Conservation (phyloP, 2,797 vertebrate species). For the Sebastes hubbsi region DNA sequence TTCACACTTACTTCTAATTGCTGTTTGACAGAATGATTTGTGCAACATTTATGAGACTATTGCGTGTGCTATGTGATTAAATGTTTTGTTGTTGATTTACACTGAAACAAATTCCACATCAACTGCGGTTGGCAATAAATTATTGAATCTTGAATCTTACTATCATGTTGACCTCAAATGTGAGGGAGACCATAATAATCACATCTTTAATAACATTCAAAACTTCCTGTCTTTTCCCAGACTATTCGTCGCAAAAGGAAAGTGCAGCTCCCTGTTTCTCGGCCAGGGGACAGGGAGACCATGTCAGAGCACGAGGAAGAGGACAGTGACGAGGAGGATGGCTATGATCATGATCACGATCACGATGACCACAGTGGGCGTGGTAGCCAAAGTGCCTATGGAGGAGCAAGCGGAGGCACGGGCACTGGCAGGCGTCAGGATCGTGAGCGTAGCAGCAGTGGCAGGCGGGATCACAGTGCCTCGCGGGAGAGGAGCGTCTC, state of each 20-base stretch:
- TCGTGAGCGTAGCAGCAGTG: conserved; percentile 73
- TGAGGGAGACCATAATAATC: background rate
- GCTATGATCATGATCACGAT: conserved; percentile 71
- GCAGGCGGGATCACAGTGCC: conserved; percentile 86
- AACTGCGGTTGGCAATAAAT: too few relatives aligned
- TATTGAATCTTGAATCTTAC: too few relatives aligned
- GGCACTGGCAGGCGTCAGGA: conserved; percentile 71
- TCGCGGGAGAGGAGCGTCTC: conserved; percentile 93
- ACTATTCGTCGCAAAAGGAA: conserved; percentile 97
- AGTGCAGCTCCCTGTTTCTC: conserved; percentile 90
- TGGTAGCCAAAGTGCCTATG: conserved; percentile 74
- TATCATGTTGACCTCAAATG: background rate
- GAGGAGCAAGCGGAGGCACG: conserved; percentile 78
- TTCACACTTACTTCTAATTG: background rate
- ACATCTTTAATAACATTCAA: background rate
- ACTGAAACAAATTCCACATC: too few relatives aligned
- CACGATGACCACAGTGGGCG: conserved; percentile 70
- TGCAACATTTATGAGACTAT: background rate
- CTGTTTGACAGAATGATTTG: background rate
- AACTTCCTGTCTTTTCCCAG: conserved; percentile 65
- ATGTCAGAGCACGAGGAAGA: conserved; percentile 96
- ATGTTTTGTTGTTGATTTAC: too few relatives aligned
- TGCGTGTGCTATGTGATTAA: background rate
- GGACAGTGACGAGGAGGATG: conserved; percentile 93
- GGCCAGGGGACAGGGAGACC: conserved; percentile 90